Percentiles rank a stretch among this genome's conserved stretches.
phyloP scores from a whole-genome alignment of 2,797 vertebrate genomes.

The Micropoecilia bifurca region DNA sequence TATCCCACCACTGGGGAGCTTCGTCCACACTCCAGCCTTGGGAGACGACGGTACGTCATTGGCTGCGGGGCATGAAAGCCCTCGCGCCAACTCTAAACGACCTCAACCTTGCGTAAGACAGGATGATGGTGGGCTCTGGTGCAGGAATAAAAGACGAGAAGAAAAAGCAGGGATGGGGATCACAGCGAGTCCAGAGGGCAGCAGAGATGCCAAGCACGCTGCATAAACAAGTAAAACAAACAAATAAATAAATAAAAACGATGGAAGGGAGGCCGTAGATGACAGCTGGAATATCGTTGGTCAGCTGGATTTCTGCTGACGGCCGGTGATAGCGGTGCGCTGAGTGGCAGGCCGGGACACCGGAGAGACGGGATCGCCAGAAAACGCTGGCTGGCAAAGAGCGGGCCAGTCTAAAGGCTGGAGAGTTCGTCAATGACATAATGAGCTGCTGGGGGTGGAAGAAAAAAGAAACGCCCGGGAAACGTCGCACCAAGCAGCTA shows the following conservation, averaged over 20 bases:
- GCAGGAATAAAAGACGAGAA: background rate
- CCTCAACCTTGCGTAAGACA: background rate
- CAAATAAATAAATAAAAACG: slow-evolving; percentile 1
- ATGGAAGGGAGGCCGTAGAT: slow-evolving; percentile 37
- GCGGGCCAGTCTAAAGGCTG: slow-evolving; percentile 7
- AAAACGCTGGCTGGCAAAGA: slow-evolving; percentile 12
- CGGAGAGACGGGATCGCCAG: background rate
- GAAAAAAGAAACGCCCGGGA: background rate
- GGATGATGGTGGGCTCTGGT: background rate
- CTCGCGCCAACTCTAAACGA: background rate
- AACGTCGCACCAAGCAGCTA: slow-evolving; percentile 35
- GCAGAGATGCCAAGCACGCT: slow-evolving; percentile 40
- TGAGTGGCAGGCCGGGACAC: slow-evolving; percentile 29
- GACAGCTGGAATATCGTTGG: slow-evolving; percentile 52
- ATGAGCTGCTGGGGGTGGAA: slow-evolving; percentile 37
- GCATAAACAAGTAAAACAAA: background rate
- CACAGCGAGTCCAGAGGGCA: slow-evolving; percentile 21
- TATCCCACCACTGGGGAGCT: background rate
- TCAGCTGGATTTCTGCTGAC: slow-evolving; percentile 75
- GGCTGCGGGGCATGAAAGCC: slow-evolving; percentile 27
- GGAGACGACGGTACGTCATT: slow-evolving; percentile 46
- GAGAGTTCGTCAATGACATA: slow-evolving; percentile 21
- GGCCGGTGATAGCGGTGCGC: slow-evolving; percentile 37
- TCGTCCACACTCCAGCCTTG: slow-evolving; percentile 56
- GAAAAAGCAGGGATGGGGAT: slow-evolving; percentile 6